Percentiles rank a stretch among this genome's conserved stretches.
Conservation (phyloP, 2,797 vertebrate species). For the Acanthiza pusilla region DNA sequence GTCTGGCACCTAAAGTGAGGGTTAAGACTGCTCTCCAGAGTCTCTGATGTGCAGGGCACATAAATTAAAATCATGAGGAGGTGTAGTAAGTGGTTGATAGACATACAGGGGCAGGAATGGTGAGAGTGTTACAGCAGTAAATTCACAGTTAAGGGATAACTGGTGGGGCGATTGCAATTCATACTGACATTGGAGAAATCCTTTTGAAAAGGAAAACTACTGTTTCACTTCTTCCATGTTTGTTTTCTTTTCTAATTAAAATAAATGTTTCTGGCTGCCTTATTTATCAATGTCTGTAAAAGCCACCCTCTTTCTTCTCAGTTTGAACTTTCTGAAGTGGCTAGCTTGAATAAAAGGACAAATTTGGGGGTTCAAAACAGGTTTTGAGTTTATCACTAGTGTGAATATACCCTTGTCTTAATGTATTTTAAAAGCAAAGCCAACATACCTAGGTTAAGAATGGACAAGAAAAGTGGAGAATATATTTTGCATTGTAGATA, state of each 20-base stretch:
- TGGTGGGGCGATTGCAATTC: neutral
- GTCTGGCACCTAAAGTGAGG: neutral
- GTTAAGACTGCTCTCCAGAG: neutral
- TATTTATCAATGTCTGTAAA: neutral
- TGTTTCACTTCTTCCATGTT: neutral
- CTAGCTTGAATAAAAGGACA: neutral
- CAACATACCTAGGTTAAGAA: neutral
- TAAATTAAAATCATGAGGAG: neutral
- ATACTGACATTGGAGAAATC: neutral
- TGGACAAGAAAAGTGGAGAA: neutral
- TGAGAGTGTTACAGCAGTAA: neutral
- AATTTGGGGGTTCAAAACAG: neutral
- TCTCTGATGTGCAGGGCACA: neutral
- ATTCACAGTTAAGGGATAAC: neutral
- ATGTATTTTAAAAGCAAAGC: neutral
- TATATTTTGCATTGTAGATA: neutral
- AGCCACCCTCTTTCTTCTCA: neutral
- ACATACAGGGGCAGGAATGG: neutral
- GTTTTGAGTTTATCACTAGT: neutral
- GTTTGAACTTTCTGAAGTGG: neutral
- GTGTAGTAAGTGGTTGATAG: neutral
- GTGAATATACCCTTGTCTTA: neutral
- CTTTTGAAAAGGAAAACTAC: neutral
- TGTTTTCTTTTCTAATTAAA: neutral
- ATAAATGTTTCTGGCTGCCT: neutral